These are phyloP conservation scores for Nomada fabriciana DNA, from an alignment of 2,888 invertebrate species.

Conservation along the genomic window DNA sequence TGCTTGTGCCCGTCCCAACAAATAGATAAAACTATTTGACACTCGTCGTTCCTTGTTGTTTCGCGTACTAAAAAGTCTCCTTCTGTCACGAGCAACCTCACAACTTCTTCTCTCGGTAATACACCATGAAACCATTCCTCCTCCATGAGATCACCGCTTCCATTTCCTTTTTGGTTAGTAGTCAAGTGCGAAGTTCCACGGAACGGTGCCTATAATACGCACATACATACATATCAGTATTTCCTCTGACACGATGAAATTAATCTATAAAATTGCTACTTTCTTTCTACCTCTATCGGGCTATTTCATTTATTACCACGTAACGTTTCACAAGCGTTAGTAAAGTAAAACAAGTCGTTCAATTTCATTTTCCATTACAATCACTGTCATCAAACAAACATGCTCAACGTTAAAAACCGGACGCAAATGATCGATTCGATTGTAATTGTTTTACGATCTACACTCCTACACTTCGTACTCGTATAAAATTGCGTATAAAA, in stretches of 20 bases:
- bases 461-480: not conserved
- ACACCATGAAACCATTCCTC: slow-evolving; percentile 99
- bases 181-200: slow-evolving; percentile 77
- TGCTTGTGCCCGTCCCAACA: slow-evolving; percentile 98
- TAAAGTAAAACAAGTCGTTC: not conserved
- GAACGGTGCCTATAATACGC: slow-evolving; percentile 74
- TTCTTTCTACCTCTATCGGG: not conserved
- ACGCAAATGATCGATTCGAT: not conserved
- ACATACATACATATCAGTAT: not conserved
- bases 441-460: slow-evolving; percentile 3
- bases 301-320: not conserved
- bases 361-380: not conserved
- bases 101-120: slow-evolving; percentile 97
- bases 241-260: not conserved
- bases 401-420: slow-evolving; percentile 32
- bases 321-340: slow-evolving; percentile 18
- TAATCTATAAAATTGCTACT: not conserved
- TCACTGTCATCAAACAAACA: slow-evolving; percentile 15
- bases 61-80: slow-evolving; percentile 98
- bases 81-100: slow-evolving; percentile 94
- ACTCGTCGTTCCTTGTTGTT: slow-evolving; percentile 95
- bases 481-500: too few species aligned
- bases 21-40: slow-evolving; percentile 96
- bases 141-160: slow-evolving; percentile 91
- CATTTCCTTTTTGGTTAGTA: slow-evolving; percentile 81